Conservation (phyloP, 2,113 vertebrate genomes). For the Sinocyclocheilus anophthalmus region DNA sequence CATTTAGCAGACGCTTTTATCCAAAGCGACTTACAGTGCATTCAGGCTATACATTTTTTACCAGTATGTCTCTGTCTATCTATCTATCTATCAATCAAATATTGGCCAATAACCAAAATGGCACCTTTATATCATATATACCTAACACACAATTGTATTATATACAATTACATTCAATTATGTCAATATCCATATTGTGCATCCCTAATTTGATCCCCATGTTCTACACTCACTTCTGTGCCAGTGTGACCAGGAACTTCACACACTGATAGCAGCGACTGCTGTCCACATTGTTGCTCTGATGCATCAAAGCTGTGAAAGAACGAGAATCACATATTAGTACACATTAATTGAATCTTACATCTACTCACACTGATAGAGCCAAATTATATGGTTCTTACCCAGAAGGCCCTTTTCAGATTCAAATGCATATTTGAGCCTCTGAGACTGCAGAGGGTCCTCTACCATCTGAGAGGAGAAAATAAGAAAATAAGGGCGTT, state of each 20-base stretch:
- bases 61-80: too few relatives aligned
- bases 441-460: conserved; percentile 90
- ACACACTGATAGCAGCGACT: conserved; percentile 99
- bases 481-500: background rate
- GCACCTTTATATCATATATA: background rate
- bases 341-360: background rate
- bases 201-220: background rate
- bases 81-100: background rate
- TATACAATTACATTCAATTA: too few relatives aligned
- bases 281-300: conserved; percentile 97
- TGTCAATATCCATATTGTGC: background rate
- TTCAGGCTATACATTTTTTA: too few relatives aligned
- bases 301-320: conserved; percentile 92
- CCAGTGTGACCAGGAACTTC: conserved; percentile 95
- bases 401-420: conserved; percentile 96
- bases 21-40: too few relatives aligned
- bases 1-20: too few relatives aligned
- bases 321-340: background rate
- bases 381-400: conserved; percentile 62
- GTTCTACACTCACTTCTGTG: conserved; percentile 90
- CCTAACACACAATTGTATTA: background rate
- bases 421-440: conserved; percentile 96
- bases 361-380: background rate
- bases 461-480: conserved; percentile 84
- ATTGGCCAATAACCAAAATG: background rate